Base-by-base conservation (phyloP, 2,888 invertebrate species). In the Theretra japonica region DNA sequence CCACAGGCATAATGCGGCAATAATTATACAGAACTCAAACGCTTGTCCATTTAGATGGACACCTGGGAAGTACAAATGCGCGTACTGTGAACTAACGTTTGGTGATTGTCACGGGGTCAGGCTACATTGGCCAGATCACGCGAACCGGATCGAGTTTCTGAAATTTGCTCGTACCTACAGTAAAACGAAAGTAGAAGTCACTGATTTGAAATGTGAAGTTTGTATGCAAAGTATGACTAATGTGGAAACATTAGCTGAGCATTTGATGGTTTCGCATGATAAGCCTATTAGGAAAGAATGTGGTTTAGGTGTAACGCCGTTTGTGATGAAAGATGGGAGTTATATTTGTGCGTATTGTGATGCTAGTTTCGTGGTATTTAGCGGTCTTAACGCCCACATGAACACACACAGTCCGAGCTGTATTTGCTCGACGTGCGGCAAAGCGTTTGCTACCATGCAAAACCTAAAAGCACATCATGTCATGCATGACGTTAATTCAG, bases 21-120 rank as follows among this genome's bases (percentile, higher is more conserved):
- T 90, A 72, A 88, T 94, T 72, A 81, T 94, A 73, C 89, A 92
- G 80, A 90, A 82, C 80, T 92, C 93, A 53, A 94, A 91, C 82
- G 88, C 83, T 41, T 88, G 88, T 73, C 94, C 94, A 0, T 94
- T 94, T 80, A 86, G 92, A 74, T 93, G 91, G 91, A 87, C 85
- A 57, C 83, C 90, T 11, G 93, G 93, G 0, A 76, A 84, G 4
- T 94, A 92, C 76, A 83, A 83, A 50, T 94, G 94, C 75, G 90
- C 88, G 1, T 89, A 83, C 76, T 94, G 94, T 73, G 80, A 90
- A 0, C 80, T 82, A 53, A 82, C 86, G 0, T 93, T 90, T 70
- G 90, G 87, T 1, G 90, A 93, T 75, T 88, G 93, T 72, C 81
- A 76, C 41, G 85, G 83, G 3, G 76, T 94, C n/a, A 86, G 84